Base-by-base conservation (phyloP, 2,888 invertebrate genomes). In the Hofmannophila pseudospretella region DNA sequence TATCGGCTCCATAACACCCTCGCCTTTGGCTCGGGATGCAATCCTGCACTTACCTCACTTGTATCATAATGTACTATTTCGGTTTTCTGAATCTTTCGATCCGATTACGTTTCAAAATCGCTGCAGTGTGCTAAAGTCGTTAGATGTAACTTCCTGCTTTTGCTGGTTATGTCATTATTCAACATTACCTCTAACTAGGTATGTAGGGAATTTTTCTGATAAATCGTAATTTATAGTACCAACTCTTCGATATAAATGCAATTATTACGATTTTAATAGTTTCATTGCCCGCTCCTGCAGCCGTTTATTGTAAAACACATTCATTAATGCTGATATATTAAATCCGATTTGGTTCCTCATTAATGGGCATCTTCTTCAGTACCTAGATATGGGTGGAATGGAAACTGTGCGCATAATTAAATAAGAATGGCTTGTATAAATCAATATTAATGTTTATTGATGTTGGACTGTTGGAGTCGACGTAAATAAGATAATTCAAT, bases 391-490 rank as follows among this genome's bases (percentile, higher is more conserved):
- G 13, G 38, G 26, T 20, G 14, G 26, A 60, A 64, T 61, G 48
- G 45, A 46, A 44, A 39, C 58, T 54, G 48, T 44, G 40, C 39
- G 42, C 49, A 47, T 64, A 65, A 69, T 69, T 67, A 66, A 71
- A 67, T 60, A 48, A 45, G 61, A 58, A 67, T 63, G 49, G 57
- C 50, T 51, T 49, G 40, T 44, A 69, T 71, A 65, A 70, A 71
- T 68, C 62, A 69, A 54, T 55, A 43, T 43, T 54, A 53, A 54
- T 57, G 54, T 51, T 52, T 52, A 55, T 50, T 26, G 34, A 41
- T 27, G 46, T 44, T 44, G 34, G 39, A 34, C 40, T 27, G 46
- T 44, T 44, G 34, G 39, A 34, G 39, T 47, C 42, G 39, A 38
- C 48, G 45, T 46, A 58, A 66, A 66, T 58, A 60, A 51, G 44